Conservation (phyloP, 2,888 invertebrate species). For the Craniophora ligustri region DNA sequence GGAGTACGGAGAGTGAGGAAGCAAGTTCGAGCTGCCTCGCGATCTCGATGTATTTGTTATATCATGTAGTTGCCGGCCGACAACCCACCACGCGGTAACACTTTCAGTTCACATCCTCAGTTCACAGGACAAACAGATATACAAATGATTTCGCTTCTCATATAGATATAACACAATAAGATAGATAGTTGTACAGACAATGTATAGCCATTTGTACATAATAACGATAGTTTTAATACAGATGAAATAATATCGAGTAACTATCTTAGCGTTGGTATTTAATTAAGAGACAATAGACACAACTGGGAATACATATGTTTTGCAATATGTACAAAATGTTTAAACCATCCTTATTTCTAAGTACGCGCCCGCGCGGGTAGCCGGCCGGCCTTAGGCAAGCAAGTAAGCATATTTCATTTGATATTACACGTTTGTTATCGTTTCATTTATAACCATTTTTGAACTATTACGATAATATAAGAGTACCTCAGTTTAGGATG, state of each 20-base stretch:
- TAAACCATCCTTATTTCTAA: constrained; percentile 81
- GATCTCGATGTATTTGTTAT: constrained; percentile 88
- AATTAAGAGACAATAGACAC: constrained; percentile 83
- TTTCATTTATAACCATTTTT: constrained; percentile 87
- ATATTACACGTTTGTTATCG: constrained; percentile 87
- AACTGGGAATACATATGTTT: constrained; percentile 78
- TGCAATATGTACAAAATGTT: constrained; percentile 79
- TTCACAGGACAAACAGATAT: constrained; percentile 73
- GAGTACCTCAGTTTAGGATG: constrained; percentile 88
- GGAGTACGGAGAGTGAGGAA: constrained; percentile 39
- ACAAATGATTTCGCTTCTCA: constrained; percentile 79
- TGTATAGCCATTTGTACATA: constrained; percentile 84
- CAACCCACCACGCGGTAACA: constrained; percentile 75
- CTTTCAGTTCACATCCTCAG: constrained; percentile 82
- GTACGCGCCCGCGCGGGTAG: constrained; percentile 75
- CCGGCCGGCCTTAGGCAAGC: constrained; percentile 86
- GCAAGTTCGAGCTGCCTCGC: constrained; percentile 64
- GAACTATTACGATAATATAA: constrained; percentile 86
- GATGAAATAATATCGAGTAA: constrained; percentile 77
- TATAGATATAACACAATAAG: constrained; percentile 80
- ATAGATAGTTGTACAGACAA: constrained; percentile 86
- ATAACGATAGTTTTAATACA: constrained; percentile 86
- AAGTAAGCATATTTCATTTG: constrained; percentile 87
- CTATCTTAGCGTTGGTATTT: constrained; percentile 86
- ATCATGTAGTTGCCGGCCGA: constrained; percentile 84